Base-by-base conservation (phyloP, 2,113 vertebrate species). In the Edolisoma coerulescens region DNA sequence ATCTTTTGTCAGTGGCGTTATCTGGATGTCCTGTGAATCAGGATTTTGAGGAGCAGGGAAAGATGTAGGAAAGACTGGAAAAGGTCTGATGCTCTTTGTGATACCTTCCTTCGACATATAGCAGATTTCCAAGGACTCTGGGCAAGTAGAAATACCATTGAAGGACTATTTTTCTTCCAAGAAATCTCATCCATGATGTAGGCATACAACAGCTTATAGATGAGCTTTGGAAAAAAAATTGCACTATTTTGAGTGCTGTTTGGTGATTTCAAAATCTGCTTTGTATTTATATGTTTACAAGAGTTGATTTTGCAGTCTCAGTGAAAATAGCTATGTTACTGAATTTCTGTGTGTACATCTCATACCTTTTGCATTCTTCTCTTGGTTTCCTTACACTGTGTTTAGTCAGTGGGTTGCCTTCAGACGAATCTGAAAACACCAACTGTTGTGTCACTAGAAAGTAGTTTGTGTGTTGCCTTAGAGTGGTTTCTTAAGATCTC, bases 61-160 rank as follows among this genome's bases (percentile, higher is more conserved):
- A 37, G 15, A 42, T 24, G 14, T 0, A 52, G 4, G 26, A 28
- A 82, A 49, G 22, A 63, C 13, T 68, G 52, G 52, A 68, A 87
- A 86, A 67, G 17, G 5, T 86, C 22, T 80, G 35, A 33, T 21
- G 8, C 15, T 94, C 9, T 59, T 64, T 75, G 41, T 61, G 10
- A n/a, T 37, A 32, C 3, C 2, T 82, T 68, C 18, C n/a, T 69
- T 83, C 0, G 5, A 49, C 13, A 41, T 2, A 11, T 1, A 54
- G 3, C 7, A 45, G 27, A 41, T 54, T 89, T 89, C 60, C 19
- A 70, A 74, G 67, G 42, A 41, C 17, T 80, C 23, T 54, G 35
- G 16, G 2, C 17, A 78, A 67, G 11, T 27, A 68, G 33, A 70
- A 80, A 35, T 44, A 33, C 9, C 37, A 16, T 5, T 64, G 60